Evolutionary conservation across 2,113 vertebrate genomes (phyloP).

Genomic region (Myotis lucifugus): DNA sequence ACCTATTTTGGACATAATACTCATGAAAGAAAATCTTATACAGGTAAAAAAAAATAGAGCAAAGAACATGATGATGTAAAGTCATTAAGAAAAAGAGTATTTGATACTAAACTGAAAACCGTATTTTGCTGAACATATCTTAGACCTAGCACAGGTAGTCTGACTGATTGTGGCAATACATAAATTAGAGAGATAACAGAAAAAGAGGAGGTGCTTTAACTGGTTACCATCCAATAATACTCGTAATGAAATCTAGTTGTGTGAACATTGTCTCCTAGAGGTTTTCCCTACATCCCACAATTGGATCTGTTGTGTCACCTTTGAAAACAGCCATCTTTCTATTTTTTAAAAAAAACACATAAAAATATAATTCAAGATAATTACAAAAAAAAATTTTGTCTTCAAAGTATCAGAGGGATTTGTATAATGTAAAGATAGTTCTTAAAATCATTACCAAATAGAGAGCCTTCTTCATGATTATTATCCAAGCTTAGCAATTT

Average conservation of each 20-base stretch:
- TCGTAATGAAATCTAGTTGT: slow-evolving; percentile 19
- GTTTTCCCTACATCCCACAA: background rate
- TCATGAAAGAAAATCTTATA: background rate
- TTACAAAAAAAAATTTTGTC: slow-evolving; percentile 1
- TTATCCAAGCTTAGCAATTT: slow-evolving; percentile 38
- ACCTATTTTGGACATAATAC: background rate
- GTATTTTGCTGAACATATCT: background rate
- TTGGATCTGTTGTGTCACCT: background rate
- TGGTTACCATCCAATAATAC: background rate
- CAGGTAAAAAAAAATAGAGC: background rate
- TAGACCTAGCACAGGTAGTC: background rate
- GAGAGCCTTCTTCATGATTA: background rate
- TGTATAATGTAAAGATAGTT: background rate
- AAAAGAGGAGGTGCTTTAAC: background rate
- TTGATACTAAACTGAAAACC: slow-evolving; percentile 13
- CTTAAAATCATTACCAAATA: slow-evolving; percentile 39
- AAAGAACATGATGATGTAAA: background rate
- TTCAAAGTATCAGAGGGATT: slow-evolving; percentile 43
- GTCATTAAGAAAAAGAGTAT: background rate
- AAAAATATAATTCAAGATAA: slow-evolving; percentile 45
- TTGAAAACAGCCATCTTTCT: slow-evolving; percentile 11
- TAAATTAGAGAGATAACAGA: background rate
- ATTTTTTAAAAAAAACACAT: background rate
- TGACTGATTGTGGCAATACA: background rate
- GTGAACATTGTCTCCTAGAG: background rate